phyloP scores from a whole-genome alignment of 1,140 invertebrate species.

The Drosophila erecta region DNA sequence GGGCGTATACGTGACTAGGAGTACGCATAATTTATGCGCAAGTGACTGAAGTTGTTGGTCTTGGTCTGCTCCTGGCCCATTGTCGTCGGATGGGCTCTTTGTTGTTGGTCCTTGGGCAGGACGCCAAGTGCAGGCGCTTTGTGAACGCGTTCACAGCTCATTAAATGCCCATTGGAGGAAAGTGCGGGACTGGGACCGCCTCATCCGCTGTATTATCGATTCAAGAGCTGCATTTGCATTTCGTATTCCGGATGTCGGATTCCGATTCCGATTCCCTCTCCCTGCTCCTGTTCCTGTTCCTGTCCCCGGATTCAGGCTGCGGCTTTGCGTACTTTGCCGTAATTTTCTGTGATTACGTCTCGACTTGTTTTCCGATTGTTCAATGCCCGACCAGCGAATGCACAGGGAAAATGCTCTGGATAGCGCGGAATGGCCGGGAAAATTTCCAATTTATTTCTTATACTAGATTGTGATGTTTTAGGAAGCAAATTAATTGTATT shows the following conservation, averaged over 20 bases:
- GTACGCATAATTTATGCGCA: conserved; percentile 25
- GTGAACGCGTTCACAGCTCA: conserved; percentile 38
- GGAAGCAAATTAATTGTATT: too few relatives aligned
- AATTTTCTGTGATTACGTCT: conserved; percentile 36
- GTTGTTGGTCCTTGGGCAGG: conserved; percentile 30
- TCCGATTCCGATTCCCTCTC: background rate
- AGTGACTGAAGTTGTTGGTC: conserved; percentile 5
- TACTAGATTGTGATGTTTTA: too few relatives aligned
- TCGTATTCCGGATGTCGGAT: background rate
- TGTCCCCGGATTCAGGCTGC: background rate
- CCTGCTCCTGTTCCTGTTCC: too few relatives aligned
- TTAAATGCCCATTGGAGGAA: conserved; percentile 33
- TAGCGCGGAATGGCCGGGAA: too few relatives aligned
- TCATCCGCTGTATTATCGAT: conserved; percentile 28
- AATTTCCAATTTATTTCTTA: too few relatives aligned
- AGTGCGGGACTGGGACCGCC: background rate
- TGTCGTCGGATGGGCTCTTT: conserved; percentile 12
- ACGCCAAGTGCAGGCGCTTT: conserved; percentile 40
- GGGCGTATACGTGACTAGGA: conserved; percentile 16
- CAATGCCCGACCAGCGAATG: background rate
- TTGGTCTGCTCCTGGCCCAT: background rate
- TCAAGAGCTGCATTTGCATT: conserved; percentile 22
- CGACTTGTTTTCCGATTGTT: conserved; percentile 23
- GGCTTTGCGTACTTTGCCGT: conserved; percentile 15
- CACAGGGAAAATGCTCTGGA: background rate